Base-by-base conservation (phyloP, 2,888 invertebrate genomes). In the Chaitophorus viminalis region DNA sequence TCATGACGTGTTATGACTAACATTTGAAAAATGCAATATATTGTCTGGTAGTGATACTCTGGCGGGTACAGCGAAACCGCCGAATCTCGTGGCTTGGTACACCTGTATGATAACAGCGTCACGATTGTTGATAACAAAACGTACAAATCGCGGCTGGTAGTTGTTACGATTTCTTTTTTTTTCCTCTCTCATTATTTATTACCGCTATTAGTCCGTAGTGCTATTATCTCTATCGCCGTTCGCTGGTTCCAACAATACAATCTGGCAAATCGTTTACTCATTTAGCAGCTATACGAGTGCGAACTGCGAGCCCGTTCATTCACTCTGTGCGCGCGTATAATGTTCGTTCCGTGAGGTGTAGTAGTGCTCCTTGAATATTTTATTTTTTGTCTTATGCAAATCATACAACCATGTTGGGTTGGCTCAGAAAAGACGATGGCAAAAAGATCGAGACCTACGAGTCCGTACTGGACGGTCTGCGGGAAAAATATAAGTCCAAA, bases 401-500 rank as follows among this genome's bases (percentile, higher is more conserved):
- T 68, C 39, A 5, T 18, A 25, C 68, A 4, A 90, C 70, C 46
- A 97, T 97, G 97, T 97, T 97, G 92, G 96, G 96, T 93, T 97
- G 96, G 95, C 92, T 97, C 90, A 95, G 93, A 91, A 95, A 94
- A 91, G 96, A 96, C 91, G 92, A 92, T 52, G 93, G 93, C 90
- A 93, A 93, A 91, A 95, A 95, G 93, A 93, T 95, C 89, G 96
- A 96, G 91, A 94, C 95, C 91, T 96, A 95, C 91, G 96, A 96
- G 91, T 97, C 94, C 93, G 99, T 99, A 89, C 95, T 97, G 89
- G 93, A 93, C 89, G 94, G 94, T 17, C 91, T 94, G 29, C 93
- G 93, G 90, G 92, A 92, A 89, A 92, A 93, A 74, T 93, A 93
- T 91, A 93, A 92, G 90, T 91, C 91, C 82, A 93, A 93, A 90